These are phyloP conservation scores for Anguilla rostrata DNA, from an alignment of 2,113 vertebrate genomes.

Conservation along the genomic window DNA sequence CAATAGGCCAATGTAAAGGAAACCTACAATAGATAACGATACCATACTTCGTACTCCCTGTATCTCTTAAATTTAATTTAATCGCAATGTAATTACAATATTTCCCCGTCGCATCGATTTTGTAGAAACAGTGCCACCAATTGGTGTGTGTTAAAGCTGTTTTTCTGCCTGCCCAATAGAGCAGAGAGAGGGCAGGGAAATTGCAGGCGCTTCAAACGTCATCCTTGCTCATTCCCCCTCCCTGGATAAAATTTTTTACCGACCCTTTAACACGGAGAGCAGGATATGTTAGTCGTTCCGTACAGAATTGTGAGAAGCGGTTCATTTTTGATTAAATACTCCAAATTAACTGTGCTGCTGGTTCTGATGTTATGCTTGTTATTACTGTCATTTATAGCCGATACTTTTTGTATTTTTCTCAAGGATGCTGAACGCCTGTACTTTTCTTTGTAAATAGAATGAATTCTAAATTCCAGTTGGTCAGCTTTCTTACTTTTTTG, in stretches of 20 bases:
- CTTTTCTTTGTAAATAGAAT: not conserved
- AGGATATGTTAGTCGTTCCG: not conserved
- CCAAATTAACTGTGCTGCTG: not conserved
- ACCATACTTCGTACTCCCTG: no score
- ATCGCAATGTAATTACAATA: not conserved
- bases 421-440: not conserved
- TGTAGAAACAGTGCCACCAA: conserved; percentile 18
- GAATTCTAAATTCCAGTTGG: not conserved
- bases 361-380: not conserved
- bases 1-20: no score
- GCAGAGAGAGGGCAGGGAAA: conserved; percentile 7
- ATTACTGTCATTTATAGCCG: not conserved
- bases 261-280: conserved; percentile 9
- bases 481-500: not conserved
- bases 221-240: conserved; percentile 2
- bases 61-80: no score
- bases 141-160: conserved; percentile 1
- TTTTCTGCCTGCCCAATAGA: not conserved
- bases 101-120: not conserved
- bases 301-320: not conserved
- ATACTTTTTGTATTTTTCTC: not conserved
- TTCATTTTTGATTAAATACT: conserved; percentile 1
- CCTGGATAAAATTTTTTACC: conserved; percentile 6
- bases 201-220: conserved; percentile 21
- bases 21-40: no score